Base-by-base conservation (phyloP, 2,888 invertebrate genomes). In the Iphiclides podalirius region DNA sequence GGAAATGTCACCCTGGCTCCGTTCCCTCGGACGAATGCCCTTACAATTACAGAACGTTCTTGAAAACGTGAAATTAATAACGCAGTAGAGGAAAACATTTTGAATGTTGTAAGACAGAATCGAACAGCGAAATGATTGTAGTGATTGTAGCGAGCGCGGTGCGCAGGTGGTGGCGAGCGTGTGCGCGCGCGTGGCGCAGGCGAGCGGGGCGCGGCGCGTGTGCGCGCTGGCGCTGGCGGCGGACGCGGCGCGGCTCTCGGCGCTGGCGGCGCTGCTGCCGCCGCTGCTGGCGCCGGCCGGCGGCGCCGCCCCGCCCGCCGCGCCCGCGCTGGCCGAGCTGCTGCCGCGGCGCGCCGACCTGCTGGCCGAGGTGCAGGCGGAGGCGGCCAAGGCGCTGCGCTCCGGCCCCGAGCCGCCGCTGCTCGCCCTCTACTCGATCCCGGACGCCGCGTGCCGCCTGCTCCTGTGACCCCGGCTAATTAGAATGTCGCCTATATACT, bases 401-500 rank as follows among this genome's bases (percentile, higher is more conserved):
- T 79, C 79, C 41, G 67, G 60, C 12, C 60, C 78, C 0, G 86
- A 87, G 52, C 74, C 68, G 0, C 77, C 79, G 28, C 57, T 87
- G 0, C 80, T 75, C 43, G 86, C 83, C 0, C 54, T 86, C 0
- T 86, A 80, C 45, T 86, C 86, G 0, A 82, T 87, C 68, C 78
- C 79, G 0, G 85, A 87, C 39, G 77, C 75, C 0, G 8, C 83
- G 1, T 83, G 83, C 54, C 61, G 78, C 2, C 53, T 72, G 2
- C 63, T 72, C 38, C 66, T 68, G 36, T 70, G 64, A 67, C 56
- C 47, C 33, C 33, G 8, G 2, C n/a, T n/a, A n/a, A n/a, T n/a
- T n/a, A n/a, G n/a, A n/a, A n/a, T n/a, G n/a, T n/a, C n/a, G n/a
- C n/a, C n/a, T n/a, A n/a, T n/a, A n/a, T n/a, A n/a, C n/a, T n/a